Conservation (phyloP, 1,140 invertebrate species). For the Drosophila serrata region DNA sequence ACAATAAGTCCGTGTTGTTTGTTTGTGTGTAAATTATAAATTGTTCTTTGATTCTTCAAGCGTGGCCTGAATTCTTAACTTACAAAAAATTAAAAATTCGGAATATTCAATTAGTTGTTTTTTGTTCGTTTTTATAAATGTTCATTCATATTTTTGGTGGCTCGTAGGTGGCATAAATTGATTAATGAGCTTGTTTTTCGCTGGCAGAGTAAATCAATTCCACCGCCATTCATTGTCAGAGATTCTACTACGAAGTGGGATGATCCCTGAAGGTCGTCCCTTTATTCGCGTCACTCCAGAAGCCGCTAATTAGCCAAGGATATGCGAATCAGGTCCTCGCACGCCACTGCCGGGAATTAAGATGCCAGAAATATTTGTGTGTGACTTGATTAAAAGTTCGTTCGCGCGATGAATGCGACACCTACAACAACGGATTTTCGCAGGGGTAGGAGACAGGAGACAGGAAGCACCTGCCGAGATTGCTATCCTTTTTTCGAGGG, state of each 20-base stretch:
- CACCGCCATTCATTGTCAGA: slow-evolving; percentile 4
- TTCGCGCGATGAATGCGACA: slow-evolving; percentile 24
- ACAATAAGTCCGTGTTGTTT: neutral
- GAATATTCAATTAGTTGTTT: slow-evolving; percentile 31
- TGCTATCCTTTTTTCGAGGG: slow-evolving; percentile 17
- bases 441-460: neutral
- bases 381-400: slow-evolving; percentile 53
- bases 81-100: slow-evolving; percentile 8
- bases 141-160: slow-evolving; percentile 18
- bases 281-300: slow-evolving; percentile 30
- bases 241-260: too few relatives aligned
- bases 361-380: slow-evolving; percentile 49
- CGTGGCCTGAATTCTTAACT: slow-evolving; percentile 3
- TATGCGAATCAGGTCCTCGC: slow-evolving; percentile 52
- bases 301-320: slow-evolving; percentile 45
- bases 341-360: slow-evolving; percentile 29
- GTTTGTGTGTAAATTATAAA: neutral
- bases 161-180: slow-evolving; percentile 13
- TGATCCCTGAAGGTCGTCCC: slow-evolving; percentile 32
- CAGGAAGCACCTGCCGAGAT: slow-evolving; percentile 30
- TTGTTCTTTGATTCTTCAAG: slow-evolving; percentile 12
- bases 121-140: slow-evolving; percentile 19
- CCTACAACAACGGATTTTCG: neutral
- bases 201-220: slow-evolving; percentile 18
- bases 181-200: slow-evolving; percentile 44